Percentiles rank a stretch among this genome's conserved stretches.
These are phyloP conservation scores for Cephus sareptanus DNA, from an alignment of 2,888 invertebrate genomes.

Conservation along the genomic window DNA sequence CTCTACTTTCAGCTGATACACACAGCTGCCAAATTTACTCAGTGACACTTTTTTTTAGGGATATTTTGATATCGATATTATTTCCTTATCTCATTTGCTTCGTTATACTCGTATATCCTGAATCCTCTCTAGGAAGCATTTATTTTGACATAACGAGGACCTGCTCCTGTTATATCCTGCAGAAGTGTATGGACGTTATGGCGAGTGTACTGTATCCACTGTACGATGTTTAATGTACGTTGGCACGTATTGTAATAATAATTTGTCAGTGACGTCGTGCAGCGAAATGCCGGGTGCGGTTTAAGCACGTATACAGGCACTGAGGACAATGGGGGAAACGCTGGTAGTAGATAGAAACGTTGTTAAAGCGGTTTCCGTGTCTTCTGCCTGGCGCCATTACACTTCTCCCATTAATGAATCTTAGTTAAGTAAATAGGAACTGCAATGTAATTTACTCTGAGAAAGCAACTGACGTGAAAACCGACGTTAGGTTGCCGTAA, in stretches of 20 bases:
- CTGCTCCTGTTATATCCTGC: no score
- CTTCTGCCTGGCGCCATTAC: background rate
- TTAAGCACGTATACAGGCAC: background rate
- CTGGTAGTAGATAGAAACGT: background rate
- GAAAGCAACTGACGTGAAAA: background rate
- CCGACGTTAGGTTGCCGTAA: background rate
- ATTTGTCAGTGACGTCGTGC: background rate
- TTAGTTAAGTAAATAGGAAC: background rate
- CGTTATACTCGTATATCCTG: background rate
- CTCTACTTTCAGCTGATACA: no score
- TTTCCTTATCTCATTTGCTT: no score
- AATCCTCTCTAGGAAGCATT: background rate
- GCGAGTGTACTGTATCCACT: no score
- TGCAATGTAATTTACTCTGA: background rate
- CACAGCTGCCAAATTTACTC: no score
- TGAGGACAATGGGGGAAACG: background rate
- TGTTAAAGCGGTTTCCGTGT: constrained; percentile 1
- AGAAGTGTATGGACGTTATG: no score
- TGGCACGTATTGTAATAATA: background rate
- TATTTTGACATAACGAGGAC: background rate
- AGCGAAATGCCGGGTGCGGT: background rate
- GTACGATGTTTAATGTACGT: background rate
- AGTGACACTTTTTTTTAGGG: no score
- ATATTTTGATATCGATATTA: no score
- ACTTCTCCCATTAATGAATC: background rate